Conservation (phyloP, 2,113 vertebrate genomes). For the Mus pahari region DNA sequence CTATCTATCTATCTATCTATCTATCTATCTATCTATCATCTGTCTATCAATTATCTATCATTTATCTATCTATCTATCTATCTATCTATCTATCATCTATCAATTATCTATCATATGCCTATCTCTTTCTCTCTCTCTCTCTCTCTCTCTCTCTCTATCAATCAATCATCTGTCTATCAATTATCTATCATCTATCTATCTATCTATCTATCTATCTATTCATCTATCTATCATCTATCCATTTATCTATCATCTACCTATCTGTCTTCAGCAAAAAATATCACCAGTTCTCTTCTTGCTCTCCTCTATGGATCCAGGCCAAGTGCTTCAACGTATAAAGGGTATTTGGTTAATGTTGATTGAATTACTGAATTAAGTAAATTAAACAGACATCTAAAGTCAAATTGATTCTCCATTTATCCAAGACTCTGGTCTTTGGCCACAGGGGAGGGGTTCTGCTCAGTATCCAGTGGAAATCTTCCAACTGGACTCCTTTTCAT, state of each 20-base stretch:
- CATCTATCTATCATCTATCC: not conserved
- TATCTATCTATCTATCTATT: not conserved
- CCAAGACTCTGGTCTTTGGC: not conserved
- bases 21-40: not conserved
- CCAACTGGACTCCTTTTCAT: slow-evolving; percentile 39
- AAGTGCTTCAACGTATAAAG: not conserved
- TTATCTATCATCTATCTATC: not conserved
- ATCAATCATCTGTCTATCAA: not conserved
- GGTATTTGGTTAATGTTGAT: not conserved
- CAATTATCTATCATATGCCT: not conserved
- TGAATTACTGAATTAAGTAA: slow-evolving; percentile 43
- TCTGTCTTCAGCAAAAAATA: not conserved
- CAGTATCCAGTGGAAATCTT: not conserved
- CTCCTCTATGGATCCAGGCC: not conserved
- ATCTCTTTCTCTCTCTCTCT: not conserved
- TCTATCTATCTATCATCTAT: not conserved
- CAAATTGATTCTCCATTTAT: not conserved
- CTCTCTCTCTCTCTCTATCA: not conserved
- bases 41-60: not conserved
- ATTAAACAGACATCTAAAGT: not conserved
- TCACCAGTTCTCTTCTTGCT: not conserved
- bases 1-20: too few relatives aligned
- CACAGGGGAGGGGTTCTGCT: not conserved
- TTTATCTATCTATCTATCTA: not conserved
- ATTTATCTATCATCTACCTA: not conserved